Conservation (phyloP, 2,113 vertebrate genomes). For the Megalops atlanticus region DNA sequence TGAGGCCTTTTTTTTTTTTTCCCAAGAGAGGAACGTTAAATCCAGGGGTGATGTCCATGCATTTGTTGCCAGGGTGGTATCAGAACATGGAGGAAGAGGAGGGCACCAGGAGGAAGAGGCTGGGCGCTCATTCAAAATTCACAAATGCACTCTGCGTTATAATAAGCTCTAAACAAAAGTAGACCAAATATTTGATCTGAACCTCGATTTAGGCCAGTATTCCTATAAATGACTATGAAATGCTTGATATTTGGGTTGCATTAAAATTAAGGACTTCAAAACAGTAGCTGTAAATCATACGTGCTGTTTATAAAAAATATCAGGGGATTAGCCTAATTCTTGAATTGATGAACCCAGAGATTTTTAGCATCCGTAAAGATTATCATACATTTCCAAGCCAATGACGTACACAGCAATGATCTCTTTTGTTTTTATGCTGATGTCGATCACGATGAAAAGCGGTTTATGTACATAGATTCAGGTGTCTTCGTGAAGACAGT, state of each 20-base stretch:
- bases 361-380: neutral
- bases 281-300: neutral
- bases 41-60: too few species aligned
- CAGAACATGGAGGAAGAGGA: too few species aligned
- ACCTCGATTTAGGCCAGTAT: too few species aligned
- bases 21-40: too few species aligned
- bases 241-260: neutral
- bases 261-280: neutral
- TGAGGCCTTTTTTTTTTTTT: too few species aligned
- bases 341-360: neutral
- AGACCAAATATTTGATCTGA: neutral
- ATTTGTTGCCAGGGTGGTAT: too few species aligned
- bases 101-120: too few species aligned
- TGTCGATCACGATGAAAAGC: neutral
- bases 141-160: too few species aligned
- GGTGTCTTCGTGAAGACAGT: neutral
- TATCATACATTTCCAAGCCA: neutral
- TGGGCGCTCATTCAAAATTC: too few species aligned
- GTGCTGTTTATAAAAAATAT: neutral
- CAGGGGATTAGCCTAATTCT: neutral
- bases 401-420: neutral
- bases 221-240: neutral
- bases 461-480: neutral
- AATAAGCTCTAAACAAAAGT: neutral
- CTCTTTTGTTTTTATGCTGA: neutral